These are phyloP conservation scores for Ranitomeya variabilis DNA, from an alignment of 2,113 vertebrate genomes.

Conservation along the genomic window DNA sequence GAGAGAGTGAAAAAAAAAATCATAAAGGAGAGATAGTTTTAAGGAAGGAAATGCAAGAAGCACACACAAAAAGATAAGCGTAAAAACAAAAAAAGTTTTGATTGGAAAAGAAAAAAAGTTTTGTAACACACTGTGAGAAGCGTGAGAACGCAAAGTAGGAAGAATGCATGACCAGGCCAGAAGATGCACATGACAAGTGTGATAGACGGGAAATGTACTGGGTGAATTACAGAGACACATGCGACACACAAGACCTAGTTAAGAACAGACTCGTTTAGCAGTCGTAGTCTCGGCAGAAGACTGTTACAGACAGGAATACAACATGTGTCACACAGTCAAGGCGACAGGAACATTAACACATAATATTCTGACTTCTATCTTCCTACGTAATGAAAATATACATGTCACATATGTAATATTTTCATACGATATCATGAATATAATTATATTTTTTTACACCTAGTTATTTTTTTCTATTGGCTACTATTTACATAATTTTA, in stretches of 20 bases:
- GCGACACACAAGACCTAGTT: constrained; percentile 70
- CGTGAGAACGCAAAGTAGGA: constrained; percentile 68
- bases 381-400: constrained; percentile 11
- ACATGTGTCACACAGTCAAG: constrained; percentile 65
- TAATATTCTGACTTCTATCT: constrained; percentile 45
- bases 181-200: constrained; percentile 53
- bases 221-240: constrained; percentile 65
- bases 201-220: constrained; percentile 4
- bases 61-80: constrained; percentile 59
- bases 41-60: constrained; percentile 62
- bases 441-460: not conserved
- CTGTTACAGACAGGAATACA: constrained; percentile 64
- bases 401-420: not conserved
- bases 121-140: constrained; percentile 73
- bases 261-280: constrained; percentile 70
- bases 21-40: constrained; percentile 60
- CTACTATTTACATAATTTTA: not conserved
- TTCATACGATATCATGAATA: not conserved
- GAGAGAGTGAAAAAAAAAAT: constrained; percentile 74
- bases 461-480: not conserved
- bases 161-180: constrained; percentile 61
- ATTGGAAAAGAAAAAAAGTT: constrained; percentile 62
- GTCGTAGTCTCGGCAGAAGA: constrained; percentile 67
- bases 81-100: constrained; percentile 23
- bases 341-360: constrained; percentile 72